phyloP scores from a whole-genome alignment of 2,113 vertebrate genomes.

The Hippocampus zosterae region DNA sequence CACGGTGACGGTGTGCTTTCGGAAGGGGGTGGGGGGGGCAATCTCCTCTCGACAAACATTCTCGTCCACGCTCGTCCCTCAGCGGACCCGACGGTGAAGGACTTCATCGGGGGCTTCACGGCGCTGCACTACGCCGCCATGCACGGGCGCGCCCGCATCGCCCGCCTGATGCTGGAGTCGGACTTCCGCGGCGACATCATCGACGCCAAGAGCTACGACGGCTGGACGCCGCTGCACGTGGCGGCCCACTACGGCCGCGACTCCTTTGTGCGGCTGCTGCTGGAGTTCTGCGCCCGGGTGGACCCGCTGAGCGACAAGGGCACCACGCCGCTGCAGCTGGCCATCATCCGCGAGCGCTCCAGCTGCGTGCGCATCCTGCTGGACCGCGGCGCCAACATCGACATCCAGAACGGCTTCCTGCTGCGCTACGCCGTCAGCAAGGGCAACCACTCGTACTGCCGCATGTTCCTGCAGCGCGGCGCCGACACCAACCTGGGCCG shows the following conservation, averaged over 20 bases:
- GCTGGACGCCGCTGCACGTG: slow-evolving; percentile 97
- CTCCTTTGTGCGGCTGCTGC: slow-evolving; percentile 91
- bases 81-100: slow-evolving; percentile 97
- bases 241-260: slow-evolving; percentile 95
- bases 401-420: slow-evolving; percentile 97
- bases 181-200: slow-evolving; percentile 92
- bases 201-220: slow-evolving; percentile 96
- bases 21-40: too few species aligned
- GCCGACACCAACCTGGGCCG: slow-evolving; percentile 96
- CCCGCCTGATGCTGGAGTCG: slow-evolving; percentile 92
- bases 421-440: slow-evolving; percentile 96
- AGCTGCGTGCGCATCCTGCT: slow-evolving; percentile 97
- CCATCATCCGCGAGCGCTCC: slow-evolving; percentile 95
- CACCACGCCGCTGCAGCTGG: slow-evolving; percentile 92
- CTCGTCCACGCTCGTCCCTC: too few species aligned
- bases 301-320: slow-evolving; percentile 97
- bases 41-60: too few species aligned
- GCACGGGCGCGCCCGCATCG: slow-evolving; percentile 93
- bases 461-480: slow-evolving; percentile 97
- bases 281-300: slow-evolving; percentile 96
- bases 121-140: slow-evolving; percentile 97
- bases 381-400: slow-evolving; percentile 96
- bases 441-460: slow-evolving; percentile 97
- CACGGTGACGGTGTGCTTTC: too few species aligned
- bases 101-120: slow-evolving; percentile 96